Evolutionary conservation across 2,888 invertebrate genomes (phyloP).

Genomic region (Leucophenga montana): DNA sequence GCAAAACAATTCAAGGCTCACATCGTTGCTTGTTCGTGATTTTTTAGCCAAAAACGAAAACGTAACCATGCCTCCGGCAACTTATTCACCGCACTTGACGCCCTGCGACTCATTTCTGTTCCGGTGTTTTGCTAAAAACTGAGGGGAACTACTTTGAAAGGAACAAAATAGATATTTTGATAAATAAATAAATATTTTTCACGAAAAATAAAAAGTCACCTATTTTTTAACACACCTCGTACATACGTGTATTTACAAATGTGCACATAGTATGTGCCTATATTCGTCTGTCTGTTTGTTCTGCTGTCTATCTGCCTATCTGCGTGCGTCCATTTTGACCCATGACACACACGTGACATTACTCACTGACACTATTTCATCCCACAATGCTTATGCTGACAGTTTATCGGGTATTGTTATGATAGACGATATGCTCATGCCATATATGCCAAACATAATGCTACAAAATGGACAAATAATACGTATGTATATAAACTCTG

Average conservation of each 20-base stretch:
- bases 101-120: too few species aligned
- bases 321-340: slow-evolving; percentile 22
- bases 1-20: too few species aligned
- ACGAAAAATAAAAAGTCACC: too few species aligned
- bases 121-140: too few species aligned
- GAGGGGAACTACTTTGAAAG: too few species aligned
- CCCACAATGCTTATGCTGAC: neutral
- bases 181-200: neutral
- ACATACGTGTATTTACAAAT: neutral
- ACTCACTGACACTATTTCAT: slow-evolving; percentile 30
- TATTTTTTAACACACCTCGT: too few species aligned
- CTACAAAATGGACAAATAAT: slow-evolving; percentile 44
- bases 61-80: too few species aligned
- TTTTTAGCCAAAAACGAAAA: too few species aligned
- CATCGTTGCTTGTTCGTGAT: too few species aligned
- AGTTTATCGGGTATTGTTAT: neutral
- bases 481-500: slow-evolving; percentile 40
- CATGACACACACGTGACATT: slow-evolving; percentile 51
- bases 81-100: too few species aligned
- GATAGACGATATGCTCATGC: slow-evolving; percentile 36
- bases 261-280: too few species aligned
- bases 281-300: neutral
- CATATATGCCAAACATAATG: slow-evolving; percentile 39
- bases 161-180: too few species aligned
- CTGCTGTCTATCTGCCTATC: neutral